A percentile compares a stretch with the other conserved stretches of the same genome.
Evolutionary conservation across 2,888 invertebrate genomes (phyloP).

Genomic region (Seira musarum): DNA sequence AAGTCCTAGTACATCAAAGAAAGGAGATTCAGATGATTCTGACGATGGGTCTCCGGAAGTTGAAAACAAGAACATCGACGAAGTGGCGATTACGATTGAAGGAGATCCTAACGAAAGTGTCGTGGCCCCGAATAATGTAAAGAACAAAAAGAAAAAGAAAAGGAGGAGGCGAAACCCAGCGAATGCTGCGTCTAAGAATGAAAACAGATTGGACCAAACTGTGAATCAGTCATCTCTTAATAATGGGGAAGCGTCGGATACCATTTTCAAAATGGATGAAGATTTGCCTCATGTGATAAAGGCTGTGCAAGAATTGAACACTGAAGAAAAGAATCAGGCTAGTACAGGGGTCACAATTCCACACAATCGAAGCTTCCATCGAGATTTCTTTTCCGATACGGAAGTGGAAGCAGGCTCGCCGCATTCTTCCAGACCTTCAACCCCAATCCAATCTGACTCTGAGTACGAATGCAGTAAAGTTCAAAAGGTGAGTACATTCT

Average conservation of each 20-base stretch:
- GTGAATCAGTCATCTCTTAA: constrained; percentile 9
- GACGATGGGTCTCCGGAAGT: constrained; percentile 33
- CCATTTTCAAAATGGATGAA: constrained; percentile 69
- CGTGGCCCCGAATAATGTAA: constrained; percentile 45
- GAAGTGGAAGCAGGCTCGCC: constrained; percentile 70
- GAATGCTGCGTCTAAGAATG: constrained; percentile 66
- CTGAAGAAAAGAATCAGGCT: constrained; percentile 70
- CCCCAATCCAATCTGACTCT: constrained; percentile 94
- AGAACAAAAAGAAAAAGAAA: constrained; percentile 64
- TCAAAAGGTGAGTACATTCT: constrained; percentile 61
- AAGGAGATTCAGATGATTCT: constrained; percentile 41
- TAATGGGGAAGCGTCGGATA: constrained; percentile 57
- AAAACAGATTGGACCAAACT: constrained; percentile 58
- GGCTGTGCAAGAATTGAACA: constrained; percentile 74
- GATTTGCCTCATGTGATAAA: constrained; percentile 71
- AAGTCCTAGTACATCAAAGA: constrained; percentile 31
- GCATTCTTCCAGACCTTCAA: constrained; percentile 81
- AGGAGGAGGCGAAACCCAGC: constrained; percentile 67
- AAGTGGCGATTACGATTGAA: constrained; percentile 61
- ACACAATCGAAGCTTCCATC: constrained; percentile 68
- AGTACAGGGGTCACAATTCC: constrained; percentile 31
- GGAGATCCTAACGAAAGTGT: constrained; percentile 44
- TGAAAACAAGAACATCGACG: constrained; percentile 40
- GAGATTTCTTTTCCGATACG: constrained; percentile 69
- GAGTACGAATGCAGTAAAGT: constrained; percentile 81